A percentile compares a stretch with the other conserved stretches of the same genome.
Evolutionary conservation across 2,113 vertebrate species (phyloP).

Genomic region (Neogobius melanostomus): DNA sequence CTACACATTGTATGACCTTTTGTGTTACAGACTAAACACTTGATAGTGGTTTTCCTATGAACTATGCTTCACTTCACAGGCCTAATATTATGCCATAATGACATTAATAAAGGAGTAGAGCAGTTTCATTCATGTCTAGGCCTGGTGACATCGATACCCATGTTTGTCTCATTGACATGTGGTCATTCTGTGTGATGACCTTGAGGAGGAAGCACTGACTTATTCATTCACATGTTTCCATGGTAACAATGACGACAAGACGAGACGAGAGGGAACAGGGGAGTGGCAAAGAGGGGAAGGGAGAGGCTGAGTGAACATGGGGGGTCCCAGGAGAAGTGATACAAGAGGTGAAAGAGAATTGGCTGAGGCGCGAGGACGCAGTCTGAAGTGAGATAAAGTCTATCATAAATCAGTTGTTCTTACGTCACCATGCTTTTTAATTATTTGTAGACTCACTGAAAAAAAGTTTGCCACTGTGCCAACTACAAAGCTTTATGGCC

Average conservation of each 20-base stretch:
- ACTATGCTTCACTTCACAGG: background rate
- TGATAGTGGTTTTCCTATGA: background rate
- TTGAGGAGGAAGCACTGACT: slow-evolving; percentile 41
- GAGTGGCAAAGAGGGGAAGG: background rate
- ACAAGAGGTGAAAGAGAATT: background rate
- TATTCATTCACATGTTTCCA: slow-evolving; percentile 52
- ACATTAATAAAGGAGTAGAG: no score
- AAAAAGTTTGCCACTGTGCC: slow-evolving; percentile 2
- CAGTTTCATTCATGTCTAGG: no score
- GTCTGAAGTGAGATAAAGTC: background rate
- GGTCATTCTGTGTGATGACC: slow-evolving; percentile 36
- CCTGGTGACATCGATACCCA: background rate
- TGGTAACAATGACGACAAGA: slow-evolving; percentile 45
- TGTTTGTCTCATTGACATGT: slow-evolving; percentile 1
- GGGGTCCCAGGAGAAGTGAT: slow-evolving; percentile 14
- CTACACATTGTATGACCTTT: background rate
- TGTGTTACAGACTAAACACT: background rate
- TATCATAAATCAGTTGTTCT: background rate
- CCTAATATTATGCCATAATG: background rate
- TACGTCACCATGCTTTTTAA: background rate
- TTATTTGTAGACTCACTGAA: background rate
- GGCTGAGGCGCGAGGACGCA: background rate
- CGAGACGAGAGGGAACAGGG: background rate
- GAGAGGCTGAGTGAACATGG: background rate
- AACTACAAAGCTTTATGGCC: slow-evolving; percentile 34